These are phyloP conservation scores for Capromys pilorides DNA, from an alignment of 2,797 vertebrate genomes.

Conservation along the genomic window DNA sequence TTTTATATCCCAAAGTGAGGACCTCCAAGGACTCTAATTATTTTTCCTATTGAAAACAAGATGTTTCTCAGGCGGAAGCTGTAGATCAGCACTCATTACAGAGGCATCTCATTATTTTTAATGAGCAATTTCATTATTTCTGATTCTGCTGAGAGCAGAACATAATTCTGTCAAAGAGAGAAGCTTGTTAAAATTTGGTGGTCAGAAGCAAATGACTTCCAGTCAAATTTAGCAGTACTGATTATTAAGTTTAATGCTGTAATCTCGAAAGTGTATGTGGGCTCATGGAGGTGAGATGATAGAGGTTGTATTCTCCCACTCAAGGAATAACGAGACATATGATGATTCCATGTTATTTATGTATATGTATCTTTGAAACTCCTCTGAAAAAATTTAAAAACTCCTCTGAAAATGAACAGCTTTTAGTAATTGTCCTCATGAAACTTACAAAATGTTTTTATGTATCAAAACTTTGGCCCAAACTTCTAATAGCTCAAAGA, in stretches of 20 bases:
- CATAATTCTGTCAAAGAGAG: conserved; percentile 76
- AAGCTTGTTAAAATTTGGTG: conserved; percentile 81
- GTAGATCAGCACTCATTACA: conserved; percentile 84
- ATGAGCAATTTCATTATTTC: conserved; percentile 85
- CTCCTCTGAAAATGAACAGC: conserved; percentile 42
- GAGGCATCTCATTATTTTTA: conserved; percentile 87
- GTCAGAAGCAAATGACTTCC: conserved; percentile 70
- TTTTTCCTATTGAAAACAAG: conserved; percentile 82
- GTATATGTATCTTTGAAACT: neutral
- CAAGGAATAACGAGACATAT: conserved; percentile 31
- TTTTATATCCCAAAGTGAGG: conserved; percentile 79
- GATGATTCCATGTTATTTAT: neutral
- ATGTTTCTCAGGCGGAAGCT: conserved; percentile 79
- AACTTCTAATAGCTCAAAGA: neutral
- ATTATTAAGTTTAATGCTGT: conserved; percentile 70
- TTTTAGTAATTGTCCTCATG: conserved; percentile 44
- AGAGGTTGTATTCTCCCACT: neutral
- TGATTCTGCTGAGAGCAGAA: conserved; percentile 79
- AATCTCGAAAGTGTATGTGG: conserved; percentile 10
- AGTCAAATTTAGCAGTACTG: conserved; percentile 65
- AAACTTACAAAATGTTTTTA: neutral
- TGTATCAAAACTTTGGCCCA: neutral
- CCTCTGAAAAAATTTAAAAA: conserved; percentile 57
- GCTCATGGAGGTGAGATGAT: neutral
- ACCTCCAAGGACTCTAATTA: conserved; percentile 83